Base-by-base conservation (phyloP, 2,888 invertebrate species). In the Agrenia bidenticulata region DNA sequence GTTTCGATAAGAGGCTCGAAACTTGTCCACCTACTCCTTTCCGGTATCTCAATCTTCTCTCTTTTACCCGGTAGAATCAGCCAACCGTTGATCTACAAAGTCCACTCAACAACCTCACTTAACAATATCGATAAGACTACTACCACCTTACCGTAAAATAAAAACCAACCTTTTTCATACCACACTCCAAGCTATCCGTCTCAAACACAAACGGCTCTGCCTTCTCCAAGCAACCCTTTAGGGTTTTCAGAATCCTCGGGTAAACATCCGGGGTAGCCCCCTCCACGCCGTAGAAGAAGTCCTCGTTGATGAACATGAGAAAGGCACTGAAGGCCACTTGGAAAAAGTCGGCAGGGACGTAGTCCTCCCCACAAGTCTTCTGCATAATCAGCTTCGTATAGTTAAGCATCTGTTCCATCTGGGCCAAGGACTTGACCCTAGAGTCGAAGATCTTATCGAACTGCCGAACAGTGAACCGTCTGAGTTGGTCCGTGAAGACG, bases 251-350 rank as follows among this genome's bases (percentile, higher is more conserved):
- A 41, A 73, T 66, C 32, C 70, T 63, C 2, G 63, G 54, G 63
- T 63, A 70, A 49, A 41, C 61, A 5, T 61, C 58, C 15, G 45
- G 54, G 9, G 67, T 63, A 2, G 67, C 53, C 15, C 64, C 67
- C 2, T 69, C 66, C 50, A 72, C 65, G 1, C 72, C 72, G 45
- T 72, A 73, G 59, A 73, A 73, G 50, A 73, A 72, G 42, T 73
- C 73, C 50, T 73, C 73, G 9, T 60, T 58, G 0, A 70, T n/a
- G 42, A 73, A 72, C 68, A 70, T 70, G 5, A 55, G 23, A 45
- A 73, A 72, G 2, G 73, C 73, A 1, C 66, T 61, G 1, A 62
- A 59, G 7, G 70, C 64, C 32, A 70, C 68, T 17, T 64, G 41
- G 7, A 73, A 51, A 45, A 72, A 70, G 21, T 66, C 69, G 0